Base-by-base conservation (phyloP, 2,888 invertebrate species). In the Eupithecia abbreviata region DNA sequence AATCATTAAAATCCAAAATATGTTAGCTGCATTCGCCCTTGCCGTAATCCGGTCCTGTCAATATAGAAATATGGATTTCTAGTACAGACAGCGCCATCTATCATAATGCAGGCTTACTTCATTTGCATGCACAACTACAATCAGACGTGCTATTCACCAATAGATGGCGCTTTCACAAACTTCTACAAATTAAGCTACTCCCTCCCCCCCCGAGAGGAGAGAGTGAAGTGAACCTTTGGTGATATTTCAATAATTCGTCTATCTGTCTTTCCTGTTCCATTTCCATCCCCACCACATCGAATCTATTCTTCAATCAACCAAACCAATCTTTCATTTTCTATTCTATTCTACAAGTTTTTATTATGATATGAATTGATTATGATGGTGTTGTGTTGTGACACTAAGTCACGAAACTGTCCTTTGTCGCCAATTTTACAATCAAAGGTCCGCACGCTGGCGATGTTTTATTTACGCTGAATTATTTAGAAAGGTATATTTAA, bases 151-250 rank as follows among this genome's bases (percentile, higher is more conserved):
- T 66, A 74, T 43, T 74, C 12, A 41, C 6, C 55, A 51, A 49
- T 74, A 69, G 74, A 72, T 62, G 51, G 74, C 65, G 68, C 55
- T 58, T 13, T 30, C 18, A 58, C 7, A 10, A 18, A 18, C 2
- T 42, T 6, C 30, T 45, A 42, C 4, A 74, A 45, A 13, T 47
- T 68, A 47, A 18, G 42, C 75, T 77, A 74, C 72, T 74, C 65
- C 9, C 72, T 74, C 65, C 9, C 69, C 77, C n/a, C n/a, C n/a
- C n/a, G n/a, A n/a, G n/a, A n/a, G n/a, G 66, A 72, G 18, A 77
- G 77, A 74, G 74, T 30, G 30, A 30, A 30, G 30, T 30, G 30
- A 30, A 30, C 30, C 30, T 30, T 30, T 30, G 30, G 30, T 30
- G 30, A 30, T 30, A 30, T 30, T 30, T 30, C 1, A 30, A 30